Conservation (phyloP, 2,888 invertebrate genomes). For the Norana najaformis region DNA sequence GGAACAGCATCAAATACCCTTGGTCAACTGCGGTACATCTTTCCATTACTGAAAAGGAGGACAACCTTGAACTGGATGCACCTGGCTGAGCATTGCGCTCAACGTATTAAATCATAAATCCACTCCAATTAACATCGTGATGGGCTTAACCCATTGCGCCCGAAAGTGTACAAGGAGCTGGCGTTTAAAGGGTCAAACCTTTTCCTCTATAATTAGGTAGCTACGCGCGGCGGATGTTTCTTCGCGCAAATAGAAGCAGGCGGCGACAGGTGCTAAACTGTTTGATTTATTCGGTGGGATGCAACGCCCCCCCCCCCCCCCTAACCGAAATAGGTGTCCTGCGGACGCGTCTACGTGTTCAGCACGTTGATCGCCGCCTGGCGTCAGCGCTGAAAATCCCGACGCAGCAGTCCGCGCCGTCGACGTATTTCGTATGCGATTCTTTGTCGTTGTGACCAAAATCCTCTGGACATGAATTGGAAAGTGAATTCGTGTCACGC, state of each 20-base stretch:
- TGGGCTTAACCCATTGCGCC: too few relatives aligned
- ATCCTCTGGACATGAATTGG: slow-evolving; percentile 7
- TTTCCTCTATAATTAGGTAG: neutral
- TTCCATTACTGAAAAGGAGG: too few relatives aligned
- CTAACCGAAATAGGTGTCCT: neutral
- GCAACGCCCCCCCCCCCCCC: neutral
- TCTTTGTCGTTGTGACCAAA: neutral
- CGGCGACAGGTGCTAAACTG: slow-evolving; percentile 14
- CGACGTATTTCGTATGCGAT: too few relatives aligned
- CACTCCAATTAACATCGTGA: neutral
- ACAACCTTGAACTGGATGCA: too few relatives aligned
- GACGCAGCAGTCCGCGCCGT: neutral
- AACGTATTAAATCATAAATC: too few relatives aligned
- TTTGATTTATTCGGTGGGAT: slow-evolving; percentile 1
- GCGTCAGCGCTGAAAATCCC: neutral
- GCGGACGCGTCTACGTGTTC: neutral
- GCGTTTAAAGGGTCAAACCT: too few relatives aligned
- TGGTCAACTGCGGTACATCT: too few relatives aligned
- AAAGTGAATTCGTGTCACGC: slow-evolving; percentile 24
- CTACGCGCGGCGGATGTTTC: neutral
- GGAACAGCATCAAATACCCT: too few relatives aligned
- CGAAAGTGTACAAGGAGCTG: too few relatives aligned
- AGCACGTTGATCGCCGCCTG: neutral
- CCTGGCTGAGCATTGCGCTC: too few relatives aligned
- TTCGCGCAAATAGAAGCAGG: neutral